Conservation (phyloP, 2,113 vertebrate genomes). For the Elephantulus edwardii region DNA sequence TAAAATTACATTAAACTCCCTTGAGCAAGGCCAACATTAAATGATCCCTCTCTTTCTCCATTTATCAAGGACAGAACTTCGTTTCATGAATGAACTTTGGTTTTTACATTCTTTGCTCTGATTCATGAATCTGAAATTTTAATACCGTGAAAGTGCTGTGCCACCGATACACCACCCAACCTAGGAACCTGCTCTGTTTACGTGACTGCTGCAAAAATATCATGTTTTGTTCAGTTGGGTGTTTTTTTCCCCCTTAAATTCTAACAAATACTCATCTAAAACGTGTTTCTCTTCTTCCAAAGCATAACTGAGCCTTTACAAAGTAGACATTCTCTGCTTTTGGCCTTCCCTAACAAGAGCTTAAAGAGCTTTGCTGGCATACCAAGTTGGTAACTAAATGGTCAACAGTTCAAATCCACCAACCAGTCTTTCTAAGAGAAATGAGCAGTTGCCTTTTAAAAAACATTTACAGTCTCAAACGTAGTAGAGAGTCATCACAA, state of each 20-base stretch:
- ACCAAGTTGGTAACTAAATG: neutral
- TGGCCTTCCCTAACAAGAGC: neutral
- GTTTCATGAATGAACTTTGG: conserved; percentile 1
- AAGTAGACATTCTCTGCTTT: neutral
- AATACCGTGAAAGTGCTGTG: conserved; percentile 16
- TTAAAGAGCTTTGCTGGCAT: neutral
- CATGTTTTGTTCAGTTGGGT: neutral
- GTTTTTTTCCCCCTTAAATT: neutral
- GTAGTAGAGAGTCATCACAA: no score
- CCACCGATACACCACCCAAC: conserved; percentile 6
- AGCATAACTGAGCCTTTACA: neutral
- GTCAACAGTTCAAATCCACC: conserved; percentile 17
- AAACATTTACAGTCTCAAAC: no score
- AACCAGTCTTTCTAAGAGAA: no score
- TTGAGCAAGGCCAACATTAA: conserved; percentile 48
- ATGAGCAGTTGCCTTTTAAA: no score
- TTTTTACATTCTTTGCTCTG: conserved; percentile 43
- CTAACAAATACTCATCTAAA: neutral
- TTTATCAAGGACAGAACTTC: conserved; percentile 44
- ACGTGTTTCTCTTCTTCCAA: neutral
- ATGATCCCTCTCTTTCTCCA: neutral
- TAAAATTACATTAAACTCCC: conserved; percentile 67
- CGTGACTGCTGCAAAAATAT: neutral
- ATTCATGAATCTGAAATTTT: conserved; percentile 44
- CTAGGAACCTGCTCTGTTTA: conserved; percentile 7